A percentile compares a stretch with the other conserved stretches of the same genome.
phyloP scores from a whole-genome alignment of 2,797 vertebrate species.

The Cephalopachus bancanus region DNA sequence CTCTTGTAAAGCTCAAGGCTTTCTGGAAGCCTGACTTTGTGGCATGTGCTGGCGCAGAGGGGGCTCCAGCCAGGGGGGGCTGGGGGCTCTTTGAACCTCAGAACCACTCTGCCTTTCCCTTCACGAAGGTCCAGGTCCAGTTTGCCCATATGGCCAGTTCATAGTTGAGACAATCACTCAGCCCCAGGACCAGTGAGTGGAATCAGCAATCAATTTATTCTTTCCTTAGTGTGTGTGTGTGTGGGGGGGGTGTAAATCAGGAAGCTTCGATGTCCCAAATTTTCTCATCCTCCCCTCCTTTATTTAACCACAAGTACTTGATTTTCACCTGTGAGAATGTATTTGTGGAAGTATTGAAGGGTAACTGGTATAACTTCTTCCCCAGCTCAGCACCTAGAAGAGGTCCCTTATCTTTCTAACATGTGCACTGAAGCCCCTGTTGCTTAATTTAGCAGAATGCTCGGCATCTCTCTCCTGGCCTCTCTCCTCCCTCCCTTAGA shows the following conservation, averaged over 20 bases:
- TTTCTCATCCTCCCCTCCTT: neutral
- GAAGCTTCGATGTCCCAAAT: neutral
- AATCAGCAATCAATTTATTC: neutral
- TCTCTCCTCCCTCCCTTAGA: neutral
- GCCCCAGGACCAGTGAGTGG: neutral
- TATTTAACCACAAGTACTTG: too few species aligned
- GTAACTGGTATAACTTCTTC: neutral
- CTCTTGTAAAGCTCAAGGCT: neutral
- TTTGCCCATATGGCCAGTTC: neutral
- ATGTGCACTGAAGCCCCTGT: neutral
- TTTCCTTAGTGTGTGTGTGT: neutral
- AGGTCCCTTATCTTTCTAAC: neutral
- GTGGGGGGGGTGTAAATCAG: neutral
- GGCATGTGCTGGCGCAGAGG: neutral
- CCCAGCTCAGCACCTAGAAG: neutral
- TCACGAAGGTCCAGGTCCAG: neutral
- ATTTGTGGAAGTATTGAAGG: neutral
- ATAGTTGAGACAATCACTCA: neutral
- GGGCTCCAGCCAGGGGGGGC: neutral
- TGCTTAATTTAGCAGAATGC: neutral
- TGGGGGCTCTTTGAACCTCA: accelerated
- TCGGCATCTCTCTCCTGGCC: neutral
- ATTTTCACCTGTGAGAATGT: neutral
- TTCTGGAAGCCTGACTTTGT: neutral
- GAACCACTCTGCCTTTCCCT: neutral